Evolutionary conservation across 2,888 invertebrate species (phyloP).

Genomic region (Plusia festucae): DNA sequence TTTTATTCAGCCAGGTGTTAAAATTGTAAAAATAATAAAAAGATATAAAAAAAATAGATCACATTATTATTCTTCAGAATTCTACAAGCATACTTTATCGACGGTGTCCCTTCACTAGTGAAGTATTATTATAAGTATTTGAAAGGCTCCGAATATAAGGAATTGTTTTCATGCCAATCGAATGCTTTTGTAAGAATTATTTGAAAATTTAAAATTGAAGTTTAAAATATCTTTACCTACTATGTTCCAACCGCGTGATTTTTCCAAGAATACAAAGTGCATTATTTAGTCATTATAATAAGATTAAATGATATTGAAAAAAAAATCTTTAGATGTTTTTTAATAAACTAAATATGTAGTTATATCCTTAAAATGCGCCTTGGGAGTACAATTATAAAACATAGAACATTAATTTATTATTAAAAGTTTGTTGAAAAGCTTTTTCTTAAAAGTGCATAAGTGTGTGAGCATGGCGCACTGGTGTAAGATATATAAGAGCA

Average conservation of each 20-base stretch:
- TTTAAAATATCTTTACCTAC: background rate
- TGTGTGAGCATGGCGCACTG: slow-evolving; percentile 37
- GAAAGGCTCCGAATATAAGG: slow-evolving; percentile 25
- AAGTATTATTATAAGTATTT: slow-evolving; percentile 13
- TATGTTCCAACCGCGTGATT: no score
- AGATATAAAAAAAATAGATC: no score
- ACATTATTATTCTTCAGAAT: no score
- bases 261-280: no score
- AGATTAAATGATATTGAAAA: no score
- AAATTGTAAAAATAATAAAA: no score
- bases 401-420: slow-evolving; percentile 19
- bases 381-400: background rate
- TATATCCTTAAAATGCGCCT: background rate
- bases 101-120: slow-evolving; percentile 18
- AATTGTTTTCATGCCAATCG: slow-evolving; percentile 29
- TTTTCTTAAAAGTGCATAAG: slow-evolving; percentile 47
- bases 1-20: no score
- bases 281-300: no score
- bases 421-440: slow-evolving; percentile 46
- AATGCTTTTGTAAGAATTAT: slow-evolving; percentile 12
- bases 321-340: no score
- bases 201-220: slow-evolving; percentile 7
- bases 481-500: slow-evolving; percentile 47
- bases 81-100: background rate
- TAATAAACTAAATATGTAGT: no score